Conservation (phyloP, 2,797 vertebrate species). For the Trematomus bernacchii region DNA sequence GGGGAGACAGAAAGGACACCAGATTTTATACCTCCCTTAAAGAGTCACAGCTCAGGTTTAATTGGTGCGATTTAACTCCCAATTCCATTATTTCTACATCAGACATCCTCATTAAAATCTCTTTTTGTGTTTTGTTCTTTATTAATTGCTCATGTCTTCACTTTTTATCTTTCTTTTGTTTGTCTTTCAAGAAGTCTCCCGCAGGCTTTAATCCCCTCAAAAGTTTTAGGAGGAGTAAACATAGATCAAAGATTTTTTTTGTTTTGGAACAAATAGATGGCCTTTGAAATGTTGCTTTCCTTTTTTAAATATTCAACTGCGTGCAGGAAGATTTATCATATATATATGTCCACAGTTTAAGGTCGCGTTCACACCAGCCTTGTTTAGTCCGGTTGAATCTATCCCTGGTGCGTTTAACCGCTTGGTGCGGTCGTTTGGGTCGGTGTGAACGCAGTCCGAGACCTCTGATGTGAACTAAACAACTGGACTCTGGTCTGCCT, state of each 20-base stretch:
- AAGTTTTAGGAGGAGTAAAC: not conserved
- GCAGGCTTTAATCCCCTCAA: not conserved
- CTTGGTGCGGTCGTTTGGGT: too few species aligned
- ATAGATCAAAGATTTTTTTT: not conserved
- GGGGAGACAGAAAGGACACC: not conserved
- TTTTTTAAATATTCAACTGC: not conserved
- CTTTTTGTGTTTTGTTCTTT: not conserved
- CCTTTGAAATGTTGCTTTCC: not conserved
- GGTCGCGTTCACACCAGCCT: too few species aligned
- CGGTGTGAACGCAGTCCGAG: too few species aligned
- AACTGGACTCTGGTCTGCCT: too few species aligned
- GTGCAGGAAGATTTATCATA: not conserved
- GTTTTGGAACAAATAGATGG: not conserved
- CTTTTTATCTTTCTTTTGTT: not conserved
- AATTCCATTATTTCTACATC: not conserved
- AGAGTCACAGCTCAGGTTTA: not conserved
- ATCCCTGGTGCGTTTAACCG: too few species aligned
- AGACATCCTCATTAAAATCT: conserved; percentile 16
- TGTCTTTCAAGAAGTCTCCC: not conserved
- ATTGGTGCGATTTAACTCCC: not conserved
- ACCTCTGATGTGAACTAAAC: too few species aligned
- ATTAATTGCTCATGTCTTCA: not conserved
- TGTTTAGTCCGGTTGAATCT: too few species aligned
- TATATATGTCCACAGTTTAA: not conserved
- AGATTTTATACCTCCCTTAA: not conserved